Evolutionary conservation across 2,113 vertebrate species (phyloP).

Genomic region (Ailuropoda melanoleuca): DNA sequence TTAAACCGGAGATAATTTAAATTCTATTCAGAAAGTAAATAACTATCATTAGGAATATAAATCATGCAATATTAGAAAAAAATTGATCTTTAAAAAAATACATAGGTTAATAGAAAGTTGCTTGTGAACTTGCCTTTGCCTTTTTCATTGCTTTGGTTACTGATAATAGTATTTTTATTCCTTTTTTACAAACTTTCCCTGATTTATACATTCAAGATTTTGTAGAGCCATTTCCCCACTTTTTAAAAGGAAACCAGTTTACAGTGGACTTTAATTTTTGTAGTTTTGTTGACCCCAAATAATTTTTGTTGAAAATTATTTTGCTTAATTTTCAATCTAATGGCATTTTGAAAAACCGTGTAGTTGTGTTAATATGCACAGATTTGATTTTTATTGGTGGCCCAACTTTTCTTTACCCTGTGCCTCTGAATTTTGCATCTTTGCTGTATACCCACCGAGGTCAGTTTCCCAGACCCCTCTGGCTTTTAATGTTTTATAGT

Average conservation of each 20-base stretch:
- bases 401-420: neutral
- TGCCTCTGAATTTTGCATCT: neutral
- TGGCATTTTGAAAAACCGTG: conserved; percentile 31
- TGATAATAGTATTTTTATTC: neutral
- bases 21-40: conserved; percentile 3
- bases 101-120: neutral
- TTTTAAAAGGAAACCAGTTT: neutral
- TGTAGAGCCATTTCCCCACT: neutral
- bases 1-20: neutral
- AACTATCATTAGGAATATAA: neutral
- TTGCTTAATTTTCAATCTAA: conserved; percentile 22
- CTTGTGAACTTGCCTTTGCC: neutral
- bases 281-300: conserved; percentile 40
- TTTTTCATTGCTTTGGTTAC: conserved; percentile 21
- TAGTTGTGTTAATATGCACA: neutral
- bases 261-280: neutral
- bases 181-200: neutral
- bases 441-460: neutral
- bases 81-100: neutral
- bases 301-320: conserved; percentile 25
- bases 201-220: neutral
- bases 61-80: neutral
- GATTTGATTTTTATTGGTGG: conserved; percentile 48
- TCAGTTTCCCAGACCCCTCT: neutral
- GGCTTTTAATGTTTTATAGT: neutral